Evolutionary conservation across 1,140 invertebrate genomes (phyloP), one percentile per base, ranked within the genome.

Genomic region (Dinoponera quadriceps): DNA sequence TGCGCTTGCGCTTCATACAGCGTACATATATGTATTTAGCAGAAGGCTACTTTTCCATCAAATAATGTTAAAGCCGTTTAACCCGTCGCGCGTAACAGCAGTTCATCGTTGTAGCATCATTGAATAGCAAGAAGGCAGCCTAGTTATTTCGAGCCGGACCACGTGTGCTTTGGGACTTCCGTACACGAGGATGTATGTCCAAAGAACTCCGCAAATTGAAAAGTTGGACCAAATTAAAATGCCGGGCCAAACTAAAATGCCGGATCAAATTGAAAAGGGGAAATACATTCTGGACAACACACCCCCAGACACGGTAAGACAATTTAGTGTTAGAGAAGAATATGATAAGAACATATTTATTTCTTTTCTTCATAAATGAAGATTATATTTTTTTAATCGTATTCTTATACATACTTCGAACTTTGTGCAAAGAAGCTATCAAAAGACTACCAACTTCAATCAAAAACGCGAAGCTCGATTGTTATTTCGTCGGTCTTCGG

Each of bases 291-390:
- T 33, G 1, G 63, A 18, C n/a, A 49, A 4, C 1, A 63, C 55
- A 1, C 27, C 25, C 2, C n/a, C 49, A 5, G 86, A 88, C 33
- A 87, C 60, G 85, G 87, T 88, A 73, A 72, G 51, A 0, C 4
- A 44, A 22, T 60, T 1, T 49, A 20, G 3, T 33, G 29, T 33
- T 33, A 33, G 2, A 33, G 29, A 33, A 33, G 29, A 33, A 33
- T 33, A 33, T 33, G 5, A 33, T 33, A 33, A 33, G 5, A 33
- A 33, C 29, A 5, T 33, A 33, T 33, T 33, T 33, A 33, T 33
- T 33, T 3, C 2, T 33, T 33, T 33, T 33, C 5, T 33, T 33
- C n/a, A n/a, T n/a, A n/a, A n/a, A 33, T 33, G 2, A 33, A 33
- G 5, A 33, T 5, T 33, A n/a, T 33, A 33, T 5, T 33, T 33